Evolutionary conservation across 2,888 invertebrate species (phyloP).

Genomic region (Aromia moschata): DNA sequence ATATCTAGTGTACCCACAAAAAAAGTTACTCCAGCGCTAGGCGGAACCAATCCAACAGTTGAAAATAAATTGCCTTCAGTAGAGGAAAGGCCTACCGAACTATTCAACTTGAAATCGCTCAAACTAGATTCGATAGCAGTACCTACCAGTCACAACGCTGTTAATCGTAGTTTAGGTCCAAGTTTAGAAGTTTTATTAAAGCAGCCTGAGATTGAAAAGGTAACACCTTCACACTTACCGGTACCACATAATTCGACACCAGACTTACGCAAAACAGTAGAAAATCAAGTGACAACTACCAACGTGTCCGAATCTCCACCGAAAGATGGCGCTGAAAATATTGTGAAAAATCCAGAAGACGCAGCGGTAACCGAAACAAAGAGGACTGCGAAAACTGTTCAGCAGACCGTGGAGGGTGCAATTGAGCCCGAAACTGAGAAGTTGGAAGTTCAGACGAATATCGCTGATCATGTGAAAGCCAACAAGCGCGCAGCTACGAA

Average conservation of each 20-base stretch:
- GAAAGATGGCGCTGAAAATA: neutral
- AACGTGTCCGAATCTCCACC: neutral
- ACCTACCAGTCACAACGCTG: neutral
- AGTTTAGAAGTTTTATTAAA: no score
- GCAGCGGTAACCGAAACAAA: no score
- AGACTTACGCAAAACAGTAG: no score
- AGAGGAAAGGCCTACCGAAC: no score
- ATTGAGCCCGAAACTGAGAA: neutral
- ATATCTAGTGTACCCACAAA: neutral
- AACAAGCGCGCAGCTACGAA: slow-evolving; percentile 5
- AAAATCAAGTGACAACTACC: no score
- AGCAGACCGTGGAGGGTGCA: no score
- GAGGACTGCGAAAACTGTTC: no score
- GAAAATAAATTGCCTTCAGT: neutral
- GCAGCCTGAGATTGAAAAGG: neutral
- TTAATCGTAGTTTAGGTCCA: neutral
- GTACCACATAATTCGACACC: neutral
- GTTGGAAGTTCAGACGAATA: neutral
- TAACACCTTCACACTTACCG: neutral
- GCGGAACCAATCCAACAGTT: no score
- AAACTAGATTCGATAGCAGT: no score
- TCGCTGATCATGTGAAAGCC: slow-evolving; percentile 6
- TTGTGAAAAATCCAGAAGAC: neutral
- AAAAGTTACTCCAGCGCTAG: neutral
- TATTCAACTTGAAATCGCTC: neutral